phyloP scores from a whole-genome alignment of 2,797 vertebrate species.

The Acridotheres tristis region DNA sequence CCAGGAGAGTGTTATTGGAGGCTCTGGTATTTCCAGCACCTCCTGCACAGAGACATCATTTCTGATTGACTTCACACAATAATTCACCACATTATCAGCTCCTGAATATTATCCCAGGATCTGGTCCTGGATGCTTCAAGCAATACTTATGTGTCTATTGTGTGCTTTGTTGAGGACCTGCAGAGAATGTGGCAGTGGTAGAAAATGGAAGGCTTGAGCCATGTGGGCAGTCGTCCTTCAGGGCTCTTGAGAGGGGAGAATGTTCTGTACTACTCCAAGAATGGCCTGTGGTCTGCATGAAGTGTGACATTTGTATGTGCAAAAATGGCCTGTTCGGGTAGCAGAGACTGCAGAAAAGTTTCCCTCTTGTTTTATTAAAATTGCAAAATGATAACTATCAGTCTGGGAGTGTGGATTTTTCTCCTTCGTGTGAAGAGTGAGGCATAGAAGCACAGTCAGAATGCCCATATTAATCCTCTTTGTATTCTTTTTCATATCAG shows the following conservation, averaged over 20 bases:
- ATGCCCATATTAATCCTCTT: constrained; percentile 40
- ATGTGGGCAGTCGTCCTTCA: not conserved
- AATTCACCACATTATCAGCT: not conserved
- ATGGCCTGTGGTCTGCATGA: not conserved
- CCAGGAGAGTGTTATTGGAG: not conserved
- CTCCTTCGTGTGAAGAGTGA: not conserved
- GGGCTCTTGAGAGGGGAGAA: not conserved
- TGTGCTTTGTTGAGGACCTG: constrained; percentile 4
- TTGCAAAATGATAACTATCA: not conserved
- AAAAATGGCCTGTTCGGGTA: constrained; percentile 7
- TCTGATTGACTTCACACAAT: not conserved
- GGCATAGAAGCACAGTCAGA: not conserved
- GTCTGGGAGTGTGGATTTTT: constrained; percentile 9
- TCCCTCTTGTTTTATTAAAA: constrained; percentile 26
- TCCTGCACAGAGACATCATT: not conserved
- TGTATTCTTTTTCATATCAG: not conserved
- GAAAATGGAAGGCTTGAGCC: not conserved
- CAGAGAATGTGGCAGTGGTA: not conserved
- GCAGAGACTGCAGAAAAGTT: constrained; percentile 1
- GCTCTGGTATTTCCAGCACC: not conserved
- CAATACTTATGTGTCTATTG: not conserved
- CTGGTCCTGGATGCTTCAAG: not conserved
- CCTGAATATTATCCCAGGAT: not conserved
- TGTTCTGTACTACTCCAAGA: not conserved
- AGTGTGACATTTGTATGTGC: not conserved